Evolutionary conservation across 2,888 invertebrate genomes (phyloP), one percentile per base, ranked within the genome.

Genomic region (Melikaiella ostensackeni): DNA sequence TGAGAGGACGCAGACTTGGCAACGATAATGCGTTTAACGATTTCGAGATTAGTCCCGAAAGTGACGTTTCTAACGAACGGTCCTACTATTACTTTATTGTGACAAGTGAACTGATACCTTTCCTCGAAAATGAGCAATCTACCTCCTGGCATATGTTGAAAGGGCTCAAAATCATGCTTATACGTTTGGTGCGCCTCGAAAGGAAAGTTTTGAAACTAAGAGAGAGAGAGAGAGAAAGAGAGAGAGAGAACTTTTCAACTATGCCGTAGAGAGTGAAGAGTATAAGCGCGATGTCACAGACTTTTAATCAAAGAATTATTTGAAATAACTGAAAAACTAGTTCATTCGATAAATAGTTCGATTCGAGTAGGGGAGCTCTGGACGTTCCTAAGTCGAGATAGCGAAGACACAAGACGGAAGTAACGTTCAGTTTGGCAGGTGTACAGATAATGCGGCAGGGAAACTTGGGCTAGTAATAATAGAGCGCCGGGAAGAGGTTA

Each of bases 361-460:
- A n/a, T 30, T 30, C 30, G 2, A 64, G 38, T 19, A n/a, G 13
- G 11, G 27, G 50, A 70, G 50, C 70, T 50, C 70, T 30, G 70
- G 30, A 30, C 30, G 50, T 70, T 70, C 70, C 70, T 70, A 70
- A 70, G 50, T 70, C 30, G 70, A 50, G 70, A 70, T 11, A 30
- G 33, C 46, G 70, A 70, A 79, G 80, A 77, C 82, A 76, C 33
- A 80, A 80, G 81, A 81, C 80, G 81, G 81, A 81, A 84, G 85
- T 84, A 83, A 82, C 83, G 85, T 82, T 78, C 80, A 81, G 81
- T 82, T 84, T 82, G 84, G 84, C 84, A 85, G 84, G 83, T 84
- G 84, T 75, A 80, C 83, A 83, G 84, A 83, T 83, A 83, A 82
- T 81, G 77, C 77, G 57, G 74, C 35, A 80, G 78, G 79, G 80